These are phyloP conservation scores for Gryllus bimaculatus DNA, from an alignment of 1,140 invertebrate genomes.

Conservation along the genomic window DNA sequence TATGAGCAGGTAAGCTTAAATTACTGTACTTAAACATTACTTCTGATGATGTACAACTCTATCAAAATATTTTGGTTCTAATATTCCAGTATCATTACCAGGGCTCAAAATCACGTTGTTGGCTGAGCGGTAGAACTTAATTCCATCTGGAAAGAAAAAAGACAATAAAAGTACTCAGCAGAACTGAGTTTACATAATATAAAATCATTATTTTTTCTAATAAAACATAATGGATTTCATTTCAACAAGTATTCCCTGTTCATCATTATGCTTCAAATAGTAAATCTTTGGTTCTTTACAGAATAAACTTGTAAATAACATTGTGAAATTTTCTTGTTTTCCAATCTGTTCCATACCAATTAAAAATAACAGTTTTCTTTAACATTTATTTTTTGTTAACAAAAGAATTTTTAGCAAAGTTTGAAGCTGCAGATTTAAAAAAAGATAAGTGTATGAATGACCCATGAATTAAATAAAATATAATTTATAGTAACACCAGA, in stretches of 20 bases:
- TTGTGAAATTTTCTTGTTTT: too few species aligned
- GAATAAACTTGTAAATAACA: background rate
- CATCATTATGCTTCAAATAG: background rate
- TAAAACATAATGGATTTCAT: background rate
- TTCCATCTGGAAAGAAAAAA: slow-evolving; percentile 16
- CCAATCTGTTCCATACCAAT: too few species aligned
- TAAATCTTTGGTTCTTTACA: background rate
- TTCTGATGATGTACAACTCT: slow-evolving; percentile 7
- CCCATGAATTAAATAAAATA: too few species aligned
- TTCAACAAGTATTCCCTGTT: background rate
- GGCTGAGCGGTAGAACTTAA: slow-evolving; percentile 16
- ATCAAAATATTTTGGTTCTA: slow-evolving; percentile 16
- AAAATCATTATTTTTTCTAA: background rate
- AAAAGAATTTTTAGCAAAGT: too few species aligned
- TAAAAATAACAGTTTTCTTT: too few species aligned
- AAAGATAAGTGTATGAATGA: too few species aligned
- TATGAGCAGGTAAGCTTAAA: too few species aligned
- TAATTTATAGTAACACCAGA: background rate
- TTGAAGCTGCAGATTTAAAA: too few species aligned
- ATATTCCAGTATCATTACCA: slow-evolving; percentile 9
- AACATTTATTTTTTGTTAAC: too few species aligned
- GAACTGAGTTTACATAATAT: background rate
- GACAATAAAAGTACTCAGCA: background rate
- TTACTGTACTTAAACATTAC: background rate
- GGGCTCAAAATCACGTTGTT: slow-evolving; percentile 20